Base-by-base conservation (phyloP, 2,113 vertebrate species). In the Xenus cinereus region DNA sequence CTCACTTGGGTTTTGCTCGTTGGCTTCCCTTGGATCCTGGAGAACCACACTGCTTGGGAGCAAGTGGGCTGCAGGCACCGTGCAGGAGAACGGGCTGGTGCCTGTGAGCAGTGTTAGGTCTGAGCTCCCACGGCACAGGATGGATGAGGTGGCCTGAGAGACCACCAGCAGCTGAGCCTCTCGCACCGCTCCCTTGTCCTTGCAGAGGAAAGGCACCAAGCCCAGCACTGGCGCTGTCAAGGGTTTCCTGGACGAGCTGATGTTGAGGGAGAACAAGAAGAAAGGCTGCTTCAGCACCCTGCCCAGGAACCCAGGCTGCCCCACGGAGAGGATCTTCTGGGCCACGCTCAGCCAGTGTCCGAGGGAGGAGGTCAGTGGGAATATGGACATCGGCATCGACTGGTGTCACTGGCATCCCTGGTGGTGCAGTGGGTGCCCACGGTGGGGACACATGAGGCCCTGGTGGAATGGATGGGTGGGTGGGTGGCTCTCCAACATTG, bases 261-360 rank as follows among this genome's bases (percentile, higher is more conserved):
- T 80, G 22, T 94, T 84, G 4, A 72, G 12, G 12, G 74, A 97
- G 39, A 98, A 96, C 54, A 97, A 93, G 91, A 98, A 97, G 30
- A 97, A 91, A 21, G 98, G 98, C 2, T 27, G 95, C 48, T 98
- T 98, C 89, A 96, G 98, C 7, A 97, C 74, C 14, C 41, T 96
- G 27, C 28, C 89, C 2, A 98, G 97, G 63, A 96, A 97, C 82
- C 97, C 92, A 0, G 24, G 71, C 35, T 77, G 66, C 21, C 98
- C 98, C 35, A 60, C 76, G 0, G 97, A 98, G 73, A 97, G 98
- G 81, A 97, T 98, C 83, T 98, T 92, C 94, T 98, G 97, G 96
- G 63, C 92, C 41, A 97, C 96, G 0, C 85, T 97, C 62, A 96
- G 97, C 89, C 97, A 98, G 87, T 97, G 96, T 46, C 97, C 96